These are phyloP conservation scores for Thunnus thynnus DNA, from an alignment of 2,113 vertebrate species.

Conservation along the genomic window DNA sequence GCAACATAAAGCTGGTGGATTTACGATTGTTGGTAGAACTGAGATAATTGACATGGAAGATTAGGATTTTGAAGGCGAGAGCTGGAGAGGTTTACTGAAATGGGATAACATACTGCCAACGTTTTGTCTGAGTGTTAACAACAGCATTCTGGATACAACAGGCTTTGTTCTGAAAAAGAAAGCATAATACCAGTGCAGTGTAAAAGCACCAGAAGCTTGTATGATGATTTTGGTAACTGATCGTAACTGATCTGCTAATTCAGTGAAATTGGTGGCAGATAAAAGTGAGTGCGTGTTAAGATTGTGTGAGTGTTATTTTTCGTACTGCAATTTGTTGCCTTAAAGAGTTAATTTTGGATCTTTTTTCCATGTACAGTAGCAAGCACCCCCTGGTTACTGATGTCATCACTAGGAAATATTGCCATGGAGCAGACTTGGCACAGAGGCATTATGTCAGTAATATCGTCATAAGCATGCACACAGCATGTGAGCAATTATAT, in stretches of 20 bases:
- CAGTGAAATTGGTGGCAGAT: background rate
- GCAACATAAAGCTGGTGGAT: slow-evolving; percentile 48
- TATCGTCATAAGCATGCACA: background rate
- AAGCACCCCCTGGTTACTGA: background rate
- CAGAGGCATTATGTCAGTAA: slow-evolving; percentile 18
- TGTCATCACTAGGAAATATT: background rate
- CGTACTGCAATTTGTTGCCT: background rate
- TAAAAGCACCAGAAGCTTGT: background rate
- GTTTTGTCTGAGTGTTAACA: slow-evolving; percentile 18
- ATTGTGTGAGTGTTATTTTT: background rate
- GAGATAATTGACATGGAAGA: slow-evolving; percentile 34
- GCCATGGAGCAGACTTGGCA: background rate
- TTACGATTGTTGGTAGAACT: slow-evolving; percentile 24
- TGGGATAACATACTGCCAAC: slow-evolving; percentile 23
- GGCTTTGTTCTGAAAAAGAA: background rate
- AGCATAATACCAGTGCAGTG: background rate
- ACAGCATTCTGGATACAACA: background rate
- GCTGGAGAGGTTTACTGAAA: slow-evolving; percentile 28
- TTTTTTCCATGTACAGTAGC: background rate
- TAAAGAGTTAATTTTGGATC: background rate
- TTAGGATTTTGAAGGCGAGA: slow-evolving; percentile 31
- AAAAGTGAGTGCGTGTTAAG: background rate
- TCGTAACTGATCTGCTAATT: background rate
- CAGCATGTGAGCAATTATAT: slow-evolving; percentile 5
- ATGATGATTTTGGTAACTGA: background rate